These are phyloP conservation scores for Furcula furcula DNA, from an alignment of 2,888 invertebrate species.

Conservation along the genomic window DNA sequence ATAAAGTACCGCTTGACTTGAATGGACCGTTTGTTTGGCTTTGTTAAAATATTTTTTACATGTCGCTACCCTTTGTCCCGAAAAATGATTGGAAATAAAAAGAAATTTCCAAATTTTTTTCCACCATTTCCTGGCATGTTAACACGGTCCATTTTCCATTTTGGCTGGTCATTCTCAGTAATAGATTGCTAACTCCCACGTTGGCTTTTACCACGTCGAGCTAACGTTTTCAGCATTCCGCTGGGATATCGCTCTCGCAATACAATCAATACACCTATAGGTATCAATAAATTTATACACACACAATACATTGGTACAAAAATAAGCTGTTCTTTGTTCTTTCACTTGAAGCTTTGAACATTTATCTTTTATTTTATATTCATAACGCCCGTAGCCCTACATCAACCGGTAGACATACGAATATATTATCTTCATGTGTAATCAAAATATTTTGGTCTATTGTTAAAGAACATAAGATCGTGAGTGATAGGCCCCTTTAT, in stretches of 20 bases:
- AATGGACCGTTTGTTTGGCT: no score
- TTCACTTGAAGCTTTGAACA: no score
- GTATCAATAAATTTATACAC: neutral
- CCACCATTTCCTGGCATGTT: neutral
- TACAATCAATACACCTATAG: neutral
- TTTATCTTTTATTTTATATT: no score
- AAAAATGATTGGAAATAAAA: neutral
- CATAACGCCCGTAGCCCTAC: no score
- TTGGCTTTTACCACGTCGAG: neutral
- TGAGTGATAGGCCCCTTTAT: no score
- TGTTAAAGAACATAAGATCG: no score
- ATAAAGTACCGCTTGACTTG: no score
- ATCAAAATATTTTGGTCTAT: no score
- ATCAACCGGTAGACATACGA: no score
- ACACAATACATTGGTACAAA: neutral
- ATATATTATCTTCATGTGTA: no score
- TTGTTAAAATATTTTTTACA: no score
- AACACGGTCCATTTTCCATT: conserved; percentile 1
- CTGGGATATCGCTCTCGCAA: neutral
- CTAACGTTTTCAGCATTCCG: conserved; percentile 2
- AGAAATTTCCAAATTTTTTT: neutral
- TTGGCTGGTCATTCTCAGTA: conserved; percentile 1
- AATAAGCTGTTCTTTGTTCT: neutral
- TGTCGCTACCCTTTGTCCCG: no score
- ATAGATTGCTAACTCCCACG: conserved; percentile 1